These are phyloP conservation scores for Calephelis virginiensis DNA, from an alignment of 1,140 invertebrate species.

Conservation along the genomic window DNA sequence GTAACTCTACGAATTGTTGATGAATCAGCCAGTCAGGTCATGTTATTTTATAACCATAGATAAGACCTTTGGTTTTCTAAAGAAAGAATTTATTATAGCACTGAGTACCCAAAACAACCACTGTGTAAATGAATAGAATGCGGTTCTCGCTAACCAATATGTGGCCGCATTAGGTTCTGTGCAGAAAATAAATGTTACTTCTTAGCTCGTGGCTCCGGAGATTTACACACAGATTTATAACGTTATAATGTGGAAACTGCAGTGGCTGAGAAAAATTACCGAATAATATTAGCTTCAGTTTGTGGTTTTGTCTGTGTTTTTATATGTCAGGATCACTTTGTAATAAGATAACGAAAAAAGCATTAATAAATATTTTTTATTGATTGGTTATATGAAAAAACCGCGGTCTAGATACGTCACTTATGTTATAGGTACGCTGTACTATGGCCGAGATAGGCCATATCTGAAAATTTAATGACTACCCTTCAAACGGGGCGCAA, in stretches of 20 bases:
- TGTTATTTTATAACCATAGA: too few species aligned
- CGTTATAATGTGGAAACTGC: slow-evolving; percentile 11
- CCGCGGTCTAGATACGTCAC: too few species aligned
- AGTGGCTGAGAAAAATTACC: slow-evolving; percentile 3
- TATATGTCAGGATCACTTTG: neutral
- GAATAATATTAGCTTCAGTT: neutral
- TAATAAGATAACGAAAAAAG: too few species aligned
- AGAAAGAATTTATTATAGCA: neutral
- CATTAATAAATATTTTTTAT: too few species aligned
- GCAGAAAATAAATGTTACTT: slow-evolving; percentile 15
- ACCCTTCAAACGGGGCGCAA: too few species aligned
- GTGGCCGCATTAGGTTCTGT: slow-evolving; percentile 4
- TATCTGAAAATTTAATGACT: too few species aligned
- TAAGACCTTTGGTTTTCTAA: too few species aligned
- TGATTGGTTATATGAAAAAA: too few species aligned
- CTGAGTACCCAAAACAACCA: neutral
- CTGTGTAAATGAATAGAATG: slow-evolving; percentile 10
- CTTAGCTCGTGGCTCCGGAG: neutral
- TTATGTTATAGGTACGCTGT: too few species aligned
- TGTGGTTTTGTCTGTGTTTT: neutral
- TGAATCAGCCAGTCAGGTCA: too few species aligned
- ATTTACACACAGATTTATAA: slow-evolving; percentile 12
- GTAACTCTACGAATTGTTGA: too few species aligned
- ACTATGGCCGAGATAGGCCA: too few species aligned
- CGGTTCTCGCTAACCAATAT: slow-evolving; percentile 1